Evolutionary conservation across 2,888 invertebrate genomes (phyloP), one percentile per base, ranked within the genome.

Genomic region (Stenurella melanura): DNA sequence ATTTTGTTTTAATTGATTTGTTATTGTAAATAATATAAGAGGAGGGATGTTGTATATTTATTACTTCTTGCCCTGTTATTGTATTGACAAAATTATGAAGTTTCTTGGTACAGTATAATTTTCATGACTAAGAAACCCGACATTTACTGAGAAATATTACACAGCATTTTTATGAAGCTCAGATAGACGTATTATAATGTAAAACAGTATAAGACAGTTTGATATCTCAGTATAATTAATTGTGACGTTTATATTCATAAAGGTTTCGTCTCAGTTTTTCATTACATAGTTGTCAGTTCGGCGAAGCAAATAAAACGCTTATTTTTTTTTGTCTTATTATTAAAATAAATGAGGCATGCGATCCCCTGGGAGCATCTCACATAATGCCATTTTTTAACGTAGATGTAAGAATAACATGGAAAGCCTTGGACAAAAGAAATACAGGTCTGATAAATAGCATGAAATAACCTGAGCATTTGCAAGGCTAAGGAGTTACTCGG

Each of bases 161-260:
- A n/a, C 50, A 15, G 2, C 50, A 50, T 50, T 50, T 42, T 50
- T 50, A 50, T 50, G 50, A 50, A n/a, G 15, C 50, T n/a, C n/a
- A 50, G 42, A 42, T 42, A 42, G n/a, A 50, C 7, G 50, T 15
- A 50, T 50, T 50, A 50, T 50, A 50, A 50, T 50, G 50, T 50
- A 50, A 50, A 50, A 50, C n/a, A n/a, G 50, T 50, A 50, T n/a
- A 50, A 50, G 50, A 50, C 50, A n/a, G 50, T 50, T 50, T n/a
- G 50, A n/a, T n/a, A 50, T 50, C 50, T n/a, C 50, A 21, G 42
- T 6, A 19, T 64, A 64, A 64, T 64, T 64, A 64, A 64, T 21
- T 64, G 64, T 64, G 64, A 64, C 64, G 38, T 64, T 42, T 42
- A 42, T 64, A 42, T 64, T 64, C 64, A 64, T 64, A 21, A 64